Evolutionary conservation across 1,140 invertebrate species (phyloP).

Genomic region (Zaprionus africanus): DNA sequence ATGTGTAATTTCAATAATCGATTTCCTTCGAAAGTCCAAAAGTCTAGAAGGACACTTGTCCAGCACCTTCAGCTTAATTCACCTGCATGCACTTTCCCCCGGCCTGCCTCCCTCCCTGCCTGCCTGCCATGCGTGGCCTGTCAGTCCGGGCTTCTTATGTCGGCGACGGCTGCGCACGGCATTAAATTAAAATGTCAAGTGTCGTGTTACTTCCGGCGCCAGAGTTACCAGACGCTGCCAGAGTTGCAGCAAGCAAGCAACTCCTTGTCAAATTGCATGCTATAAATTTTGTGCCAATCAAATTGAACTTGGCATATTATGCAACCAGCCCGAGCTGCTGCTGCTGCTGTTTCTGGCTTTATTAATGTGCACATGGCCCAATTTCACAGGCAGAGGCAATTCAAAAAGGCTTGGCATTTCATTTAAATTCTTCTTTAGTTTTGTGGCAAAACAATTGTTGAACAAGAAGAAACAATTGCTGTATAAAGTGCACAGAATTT

Average conservation of each 20-base stretch:
- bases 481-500: conserved; percentile 52
- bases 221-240: conserved; percentile 35
- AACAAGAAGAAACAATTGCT: neutral
- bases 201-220: conserved; percentile 78
- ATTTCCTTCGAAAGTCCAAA: conserved; percentile 13
- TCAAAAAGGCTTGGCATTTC: conserved; percentile 59
- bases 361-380: conserved; percentile 30
- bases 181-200: conserved; percentile 82
- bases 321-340: conserved; percentile 34
- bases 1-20: conserved; percentile 42
- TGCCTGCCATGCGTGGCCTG: neutral
- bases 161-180: conserved; percentile 60
- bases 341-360: conserved; percentile 18
- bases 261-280: conserved; percentile 80
- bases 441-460: conserved; percentile 26
- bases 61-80: neutral
- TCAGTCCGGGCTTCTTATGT: conserved; percentile 22
- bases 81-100: too few species aligned
- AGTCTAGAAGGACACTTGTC: conserved; percentile 9
- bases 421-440: conserved; percentile 63
- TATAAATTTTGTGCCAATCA: conserved; percentile 81
- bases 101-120: too few species aligned
- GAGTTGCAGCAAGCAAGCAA: conserved; percentile 35
- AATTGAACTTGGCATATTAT: conserved; percentile 74
- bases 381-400: conserved; percentile 2